Conservation (phyloP, 2,113 vertebrate species). For the Picathartes gymnocephalus region DNA sequence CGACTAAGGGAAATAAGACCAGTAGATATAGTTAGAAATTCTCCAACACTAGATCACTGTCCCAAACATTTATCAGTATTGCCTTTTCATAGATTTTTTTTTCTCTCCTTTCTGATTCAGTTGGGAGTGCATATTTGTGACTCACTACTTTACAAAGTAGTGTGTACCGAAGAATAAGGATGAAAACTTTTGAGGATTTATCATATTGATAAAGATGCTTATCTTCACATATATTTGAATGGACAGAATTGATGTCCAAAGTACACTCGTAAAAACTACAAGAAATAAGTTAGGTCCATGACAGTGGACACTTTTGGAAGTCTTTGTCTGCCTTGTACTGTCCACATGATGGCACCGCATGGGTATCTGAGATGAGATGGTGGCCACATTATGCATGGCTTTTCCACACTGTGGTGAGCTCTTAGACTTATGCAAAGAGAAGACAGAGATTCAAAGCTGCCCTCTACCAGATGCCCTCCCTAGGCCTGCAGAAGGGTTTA, state of each 20-base stretch:
- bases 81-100: not conserved
- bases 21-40: not conserved
- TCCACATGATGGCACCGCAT: not conserved
- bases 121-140: not conserved
- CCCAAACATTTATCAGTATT: not conserved
- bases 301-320: not conserved
- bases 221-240: not conserved
- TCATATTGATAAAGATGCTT: not conserved
- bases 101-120: not conserved
- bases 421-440: not conserved
- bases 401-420: not conserved
- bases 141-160: not conserved
- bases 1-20: not conserved
- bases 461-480: not conserved
- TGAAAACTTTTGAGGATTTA: not conserved
- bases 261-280: not conserved
- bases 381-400: not conserved
- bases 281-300: not conserved
- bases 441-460: not conserved
- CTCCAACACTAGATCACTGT: not conserved
- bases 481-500: not conserved
- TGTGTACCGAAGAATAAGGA: not conserved
- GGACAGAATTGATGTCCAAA: not conserved
- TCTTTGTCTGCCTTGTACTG: not conserved
- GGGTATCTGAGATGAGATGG: rapidly evolving